Conservation (phyloP, 2,888 invertebrate species). For the Chrysomela aeneicollis region DNA sequence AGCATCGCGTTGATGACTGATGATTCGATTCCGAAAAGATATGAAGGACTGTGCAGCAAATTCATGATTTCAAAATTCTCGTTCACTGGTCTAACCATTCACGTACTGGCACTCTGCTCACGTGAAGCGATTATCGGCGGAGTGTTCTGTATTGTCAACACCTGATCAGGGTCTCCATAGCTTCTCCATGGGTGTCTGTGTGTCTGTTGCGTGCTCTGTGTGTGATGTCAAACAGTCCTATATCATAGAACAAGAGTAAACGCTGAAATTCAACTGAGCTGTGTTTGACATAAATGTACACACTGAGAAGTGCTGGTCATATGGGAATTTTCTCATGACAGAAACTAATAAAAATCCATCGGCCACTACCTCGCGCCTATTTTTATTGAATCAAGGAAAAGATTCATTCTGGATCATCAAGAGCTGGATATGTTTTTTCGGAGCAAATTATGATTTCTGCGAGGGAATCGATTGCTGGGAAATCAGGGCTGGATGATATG, state of each 20-base stretch:
- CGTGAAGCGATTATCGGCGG: background rate
- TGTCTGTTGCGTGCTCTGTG: background rate
- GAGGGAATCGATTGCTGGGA: too few species aligned
- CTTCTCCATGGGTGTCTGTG: background rate
- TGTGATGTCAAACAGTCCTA: background rate
- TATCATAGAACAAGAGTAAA: background rate
- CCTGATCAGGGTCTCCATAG: background rate
- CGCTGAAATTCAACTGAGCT: background rate
- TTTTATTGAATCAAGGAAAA: too few species aligned
- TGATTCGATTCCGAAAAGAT: too few species aligned
- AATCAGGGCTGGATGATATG: too few species aligned
- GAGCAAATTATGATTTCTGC: too few species aligned
- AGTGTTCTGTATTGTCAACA: slow-evolving; percentile 7
- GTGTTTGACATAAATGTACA: background rate
- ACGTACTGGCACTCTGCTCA: slow-evolving; percentile 2
- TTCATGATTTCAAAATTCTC: background rate
- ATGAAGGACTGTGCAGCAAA: too few species aligned
- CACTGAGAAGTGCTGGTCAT: background rate
- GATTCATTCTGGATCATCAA: too few species aligned
- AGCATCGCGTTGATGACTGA: too few species aligned
- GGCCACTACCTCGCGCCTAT: too few species aligned
- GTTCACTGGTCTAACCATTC: background rate
- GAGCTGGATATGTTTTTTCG: too few species aligned
- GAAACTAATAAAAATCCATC: too few species aligned
- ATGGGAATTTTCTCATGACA: too few species aligned